Base-by-base conservation (phyloP, 2,113 vertebrate genomes). In the Notarius quadriscutis region DNA sequence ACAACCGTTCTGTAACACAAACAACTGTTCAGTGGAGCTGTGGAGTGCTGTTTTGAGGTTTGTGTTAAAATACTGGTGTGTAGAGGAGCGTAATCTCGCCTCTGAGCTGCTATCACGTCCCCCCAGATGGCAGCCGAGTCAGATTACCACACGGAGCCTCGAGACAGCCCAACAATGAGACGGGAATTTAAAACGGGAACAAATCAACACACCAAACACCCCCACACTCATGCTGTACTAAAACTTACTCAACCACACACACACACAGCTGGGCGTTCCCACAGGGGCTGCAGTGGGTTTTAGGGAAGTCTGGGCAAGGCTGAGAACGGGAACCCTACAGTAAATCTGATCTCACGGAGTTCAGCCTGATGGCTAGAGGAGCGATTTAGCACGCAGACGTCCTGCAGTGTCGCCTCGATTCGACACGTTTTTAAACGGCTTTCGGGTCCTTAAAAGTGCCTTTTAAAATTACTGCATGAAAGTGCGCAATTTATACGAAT, bases 161-260 rank as follows among this genome's bases (percentile, higher is more conserved):
- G 71, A 88, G 74, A 88, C 30, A 48, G 30, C 83, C 87, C 87
- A 87, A 94, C 93, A 94, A 95, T 91, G 90, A 92, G 82, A 90
- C 87, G 88, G 92, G 92, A 95, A 95, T 90, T 89, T 90, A 91
- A 94, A 91, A 93, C 91, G 92, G 87, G 91, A 89, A 93, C 92
- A 94, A 96, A 94, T 93, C 93, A 93, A 85, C 91, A 88, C 84
- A 84, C 27, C 62, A 62, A 79, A 83, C 84, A 85, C 89, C 81
- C 78, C 88, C 89, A 81, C 86, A 87, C 27, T 67, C 87, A 74
- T n/a, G 0, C 82, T 14, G 58, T 60, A 84, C 89, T 83, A 77
- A 83, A 75, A 86, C 75, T 86, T 51, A 82, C 72, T 83, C 30
- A 53, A 50, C 69, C 55, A 18, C 82, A 53, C 53, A 69, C 63